Evolutionary conservation across 2,797 vertebrate species (phyloP).

Genomic region (Phoebastria nigripes): DNA sequence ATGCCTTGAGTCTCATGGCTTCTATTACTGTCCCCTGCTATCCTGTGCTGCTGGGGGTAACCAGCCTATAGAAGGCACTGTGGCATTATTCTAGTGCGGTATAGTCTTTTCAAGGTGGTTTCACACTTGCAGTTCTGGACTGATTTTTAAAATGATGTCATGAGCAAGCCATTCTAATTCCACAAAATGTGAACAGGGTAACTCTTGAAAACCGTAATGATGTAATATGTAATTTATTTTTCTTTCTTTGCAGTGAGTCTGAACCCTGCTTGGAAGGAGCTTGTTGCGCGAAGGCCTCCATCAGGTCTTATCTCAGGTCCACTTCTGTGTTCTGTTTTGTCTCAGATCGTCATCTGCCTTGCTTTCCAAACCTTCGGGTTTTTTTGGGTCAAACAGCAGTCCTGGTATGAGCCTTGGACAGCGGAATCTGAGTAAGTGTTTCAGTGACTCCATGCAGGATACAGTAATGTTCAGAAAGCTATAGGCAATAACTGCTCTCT

Average conservation of each 20-base stretch:
- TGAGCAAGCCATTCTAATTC: background rate
- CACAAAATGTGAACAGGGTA: background rate
- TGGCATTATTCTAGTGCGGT: background rate
- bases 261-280: slow-evolving; percentile 93
- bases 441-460: background rate
- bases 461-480: background rate
- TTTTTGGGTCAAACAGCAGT: slow-evolving; percentile 85
- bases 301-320: slow-evolving; percentile 93
- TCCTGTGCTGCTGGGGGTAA: background rate
- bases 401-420: slow-evolving; percentile 86
- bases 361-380: slow-evolving; percentile 90
- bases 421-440: slow-evolving; percentile 82
- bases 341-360: slow-evolving; percentile 92
- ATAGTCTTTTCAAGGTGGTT: background rate
- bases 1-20: background rate
- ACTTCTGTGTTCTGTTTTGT: slow-evolving; percentile 91
- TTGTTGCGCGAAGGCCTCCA: slow-evolving; percentile 89
- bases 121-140: background rate
- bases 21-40: background rate
- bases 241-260: slow-evolving; percentile 86
- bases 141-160: background rate
- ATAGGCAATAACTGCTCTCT: background rate
- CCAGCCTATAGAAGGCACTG: slow-evolving; percentile 28
- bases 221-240: background rate
- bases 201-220: background rate